phyloP scores from a whole-genome alignment of 2,797 vertebrate species.

The Malacoctenus gilli region DNA sequence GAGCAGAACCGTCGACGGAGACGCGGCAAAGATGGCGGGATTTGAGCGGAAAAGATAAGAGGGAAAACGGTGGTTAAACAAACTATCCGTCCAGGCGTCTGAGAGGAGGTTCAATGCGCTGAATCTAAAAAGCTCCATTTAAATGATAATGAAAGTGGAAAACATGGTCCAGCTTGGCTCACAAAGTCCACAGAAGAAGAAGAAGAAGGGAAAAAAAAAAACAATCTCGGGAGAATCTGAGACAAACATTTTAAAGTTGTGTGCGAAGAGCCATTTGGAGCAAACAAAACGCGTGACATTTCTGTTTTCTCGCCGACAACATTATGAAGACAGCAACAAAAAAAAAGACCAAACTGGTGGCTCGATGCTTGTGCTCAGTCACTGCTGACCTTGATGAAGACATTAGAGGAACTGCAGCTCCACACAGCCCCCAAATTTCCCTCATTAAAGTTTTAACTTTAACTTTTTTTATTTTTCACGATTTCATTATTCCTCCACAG shows the following conservation, averaged over 20 bases:
- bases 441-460: no score
- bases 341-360: neutral
- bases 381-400: neutral
- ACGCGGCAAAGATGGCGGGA: slow-evolving; percentile 13
- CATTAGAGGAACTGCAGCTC: neutral
- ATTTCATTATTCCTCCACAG: neutral
- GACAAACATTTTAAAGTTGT: slow-evolving; percentile 22
- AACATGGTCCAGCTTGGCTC: neutral
- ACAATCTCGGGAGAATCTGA: slow-evolving; percentile 16
- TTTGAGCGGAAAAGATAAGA: slow-evolving; percentile 34
- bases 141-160: slow-evolving; percentile 54
- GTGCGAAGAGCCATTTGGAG: slow-evolving; percentile 7
- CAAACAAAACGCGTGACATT: slow-evolving; percentile 45
- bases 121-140: slow-evolving; percentile 39
- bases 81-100: slow-evolving; percentile 7
- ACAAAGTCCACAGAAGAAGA: slow-evolving; percentile 6
- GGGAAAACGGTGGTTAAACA: slow-evolving; percentile 14
- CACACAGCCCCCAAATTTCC: neutral
- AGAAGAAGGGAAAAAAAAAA: no score
- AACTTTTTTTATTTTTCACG: neutral
- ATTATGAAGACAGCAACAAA: slow-evolving; percentile 22
- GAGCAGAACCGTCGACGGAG: slow-evolving; percentile 3
- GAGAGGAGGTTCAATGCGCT: slow-evolving; percentile 2
- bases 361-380: slow-evolving; percentile 6
- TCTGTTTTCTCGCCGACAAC: slow-evolving; percentile 23